Evolutionary conservation across 1,140 invertebrate genomes (phyloP), one percentile per base, ranked within the genome.

Genomic region (Drosophila tropicalis): DNA sequence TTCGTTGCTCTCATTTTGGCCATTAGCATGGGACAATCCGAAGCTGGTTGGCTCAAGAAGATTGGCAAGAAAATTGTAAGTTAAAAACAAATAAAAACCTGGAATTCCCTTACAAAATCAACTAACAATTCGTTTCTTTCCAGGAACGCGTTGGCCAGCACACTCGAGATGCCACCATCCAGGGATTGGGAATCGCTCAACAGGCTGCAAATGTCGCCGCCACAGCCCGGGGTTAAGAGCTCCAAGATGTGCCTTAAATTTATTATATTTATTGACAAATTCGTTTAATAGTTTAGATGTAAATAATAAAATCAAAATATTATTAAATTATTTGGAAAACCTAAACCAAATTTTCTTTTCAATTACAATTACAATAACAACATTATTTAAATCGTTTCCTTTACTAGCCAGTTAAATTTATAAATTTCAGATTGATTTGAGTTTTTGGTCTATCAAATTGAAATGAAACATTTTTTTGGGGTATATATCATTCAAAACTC

Each of bases 11-110:
- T 76, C 7, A 60, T 76, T 9, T 15, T 74, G 63, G 62, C 61
- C 36, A 65, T 65, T 3, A 62, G 72, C 34, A 36, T 40, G 6
- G 76, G 70, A 19, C 67, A 67, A 74, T 58, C 63, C 5, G 60
- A 83, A 36, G 78, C 75, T 60, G 78, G 81, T 34, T 81, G 81
- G 81, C 68, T 70, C 0, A 81, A 81, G 17, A 76, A 79, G 12
- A 63, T 72, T 32, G 67, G 67, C 64, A 86, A 91, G 71, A 85
- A 74, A 83, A 55, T 91, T n/a, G 90, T 90, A 83, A 91, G 90
- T 79, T 15, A 1, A 5, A 17, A 0, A 0, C 13, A 83, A 91
- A 86, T 79, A n/a, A 1, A 5, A 17, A 0, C 1, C 13, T 32
- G 12, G 13, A 4, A 55, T 34, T 51, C 3, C 19, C 25, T 9